Evolutionary conservation across 2,113 vertebrate species (phyloP).

Genomic region (Eretmochelys imbricata): DNA sequence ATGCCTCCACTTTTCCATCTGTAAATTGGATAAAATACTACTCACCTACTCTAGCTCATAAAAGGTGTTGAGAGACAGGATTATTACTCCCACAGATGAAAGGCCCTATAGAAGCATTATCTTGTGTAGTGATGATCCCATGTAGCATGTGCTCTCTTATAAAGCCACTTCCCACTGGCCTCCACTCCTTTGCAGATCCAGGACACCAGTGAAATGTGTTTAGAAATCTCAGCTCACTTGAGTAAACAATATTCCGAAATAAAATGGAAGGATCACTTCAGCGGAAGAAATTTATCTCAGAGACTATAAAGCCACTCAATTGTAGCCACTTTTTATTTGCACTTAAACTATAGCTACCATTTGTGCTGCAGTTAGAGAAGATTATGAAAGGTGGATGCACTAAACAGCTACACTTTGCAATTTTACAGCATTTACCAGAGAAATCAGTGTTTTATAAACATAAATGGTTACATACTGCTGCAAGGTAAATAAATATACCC

Average conservation of each 20-base stretch:
- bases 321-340: neutral
- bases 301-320: neutral
- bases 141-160: neutral
- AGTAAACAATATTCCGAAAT: slow-evolving; percentile 3
- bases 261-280: neutral
- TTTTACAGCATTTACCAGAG: neutral
- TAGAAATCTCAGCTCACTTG: neutral
- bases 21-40: neutral
- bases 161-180: neutral
- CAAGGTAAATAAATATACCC: neutral
- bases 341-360: neutral
- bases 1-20: neutral
- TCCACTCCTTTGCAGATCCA: neutral
- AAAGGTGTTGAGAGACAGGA: neutral
- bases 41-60: neutral
- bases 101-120: neutral
- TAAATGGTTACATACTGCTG: neutral
- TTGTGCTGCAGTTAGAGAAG: neutral
- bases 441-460: neutral
- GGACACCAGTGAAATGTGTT: neutral
- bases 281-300: neutral
- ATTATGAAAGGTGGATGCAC: neutral
- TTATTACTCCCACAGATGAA: neutral
- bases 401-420: neutral
- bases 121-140: neutral